phyloP scores from a whole-genome alignment of 2,888 invertebrate genomes.

The Ommatoiulus sabulosus region DNA sequence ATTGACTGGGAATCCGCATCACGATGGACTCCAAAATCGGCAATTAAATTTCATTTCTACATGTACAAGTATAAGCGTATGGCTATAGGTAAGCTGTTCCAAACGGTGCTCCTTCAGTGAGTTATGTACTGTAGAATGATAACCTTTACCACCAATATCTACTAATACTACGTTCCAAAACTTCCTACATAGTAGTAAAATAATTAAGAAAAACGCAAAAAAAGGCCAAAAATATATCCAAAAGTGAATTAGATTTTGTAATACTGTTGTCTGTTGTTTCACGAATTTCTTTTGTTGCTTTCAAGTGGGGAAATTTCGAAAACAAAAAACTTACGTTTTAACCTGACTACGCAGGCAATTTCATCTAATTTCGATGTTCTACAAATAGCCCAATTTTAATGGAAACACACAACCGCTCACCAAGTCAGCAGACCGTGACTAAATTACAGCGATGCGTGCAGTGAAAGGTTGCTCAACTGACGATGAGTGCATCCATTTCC shows the following conservation, averaged over 20 bases:
- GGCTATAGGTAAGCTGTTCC: no score
- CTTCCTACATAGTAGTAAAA: background rate
- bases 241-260: background rate
- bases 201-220: background rate
- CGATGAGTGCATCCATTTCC: constrained; percentile 20
- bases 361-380: constrained; percentile 1
- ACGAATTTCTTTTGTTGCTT: background rate
- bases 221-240: background rate
- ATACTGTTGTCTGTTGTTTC: background rate
- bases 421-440: background rate
- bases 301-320: background rate
- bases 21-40: no score
- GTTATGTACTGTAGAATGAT: no score
- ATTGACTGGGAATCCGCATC: no score
- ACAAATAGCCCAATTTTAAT: background rate
- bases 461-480: constrained; percentile 22
- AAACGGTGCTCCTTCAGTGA: no score
- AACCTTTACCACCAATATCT: no score
- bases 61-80: no score
- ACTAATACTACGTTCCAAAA: no score
- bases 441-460: background rate
- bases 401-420: background rate
- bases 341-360: background rate
- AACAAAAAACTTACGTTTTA: background rate
- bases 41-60: no score